Evolutionary conservation across 2,113 vertebrate genomes (phyloP).

Genomic region (Hemiscyllium ocellatum): DNA sequence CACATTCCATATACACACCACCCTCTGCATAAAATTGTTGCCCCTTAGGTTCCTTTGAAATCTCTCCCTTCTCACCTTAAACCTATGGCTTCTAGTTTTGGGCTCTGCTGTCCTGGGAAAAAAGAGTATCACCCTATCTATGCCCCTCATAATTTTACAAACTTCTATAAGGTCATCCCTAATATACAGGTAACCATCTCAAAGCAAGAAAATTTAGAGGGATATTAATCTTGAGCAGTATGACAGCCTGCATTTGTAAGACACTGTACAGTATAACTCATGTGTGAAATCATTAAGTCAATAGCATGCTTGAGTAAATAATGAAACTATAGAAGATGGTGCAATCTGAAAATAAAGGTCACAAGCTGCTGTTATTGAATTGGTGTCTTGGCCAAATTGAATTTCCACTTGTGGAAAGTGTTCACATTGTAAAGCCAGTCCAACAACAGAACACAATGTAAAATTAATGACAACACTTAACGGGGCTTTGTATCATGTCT

Average conservation of each 20-base stretch:
- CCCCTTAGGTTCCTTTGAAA: no score
- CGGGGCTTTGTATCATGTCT: not conserved
- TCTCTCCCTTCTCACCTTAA: no score
- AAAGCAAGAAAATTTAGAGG: not conserved
- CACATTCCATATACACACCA: no score
- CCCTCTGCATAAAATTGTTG: no score
- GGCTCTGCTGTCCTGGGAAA: no score
- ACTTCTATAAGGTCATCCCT: no score
- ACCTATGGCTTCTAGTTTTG: no score
- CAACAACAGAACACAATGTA: not conserved
- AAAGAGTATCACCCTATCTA: no score
- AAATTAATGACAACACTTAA: not conserved
- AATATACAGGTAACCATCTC: not conserved
- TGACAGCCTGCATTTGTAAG: not conserved
- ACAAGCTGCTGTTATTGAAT: not conserved
- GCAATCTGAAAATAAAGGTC: not conserved
- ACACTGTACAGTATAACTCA: not conserved
- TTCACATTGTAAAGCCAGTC: not conserved
- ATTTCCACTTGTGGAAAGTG: not conserved
- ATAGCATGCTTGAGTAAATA: not conserved
- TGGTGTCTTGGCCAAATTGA: not conserved
- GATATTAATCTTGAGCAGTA: not conserved
- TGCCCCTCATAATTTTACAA: no score
- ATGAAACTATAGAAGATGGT: not conserved
- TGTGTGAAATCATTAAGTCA: not conserved